Evolutionary conservation across 2,113 vertebrate species (phyloP), one percentile per base, ranked within the genome.

Genomic region (Neoarius graeffei): DNA sequence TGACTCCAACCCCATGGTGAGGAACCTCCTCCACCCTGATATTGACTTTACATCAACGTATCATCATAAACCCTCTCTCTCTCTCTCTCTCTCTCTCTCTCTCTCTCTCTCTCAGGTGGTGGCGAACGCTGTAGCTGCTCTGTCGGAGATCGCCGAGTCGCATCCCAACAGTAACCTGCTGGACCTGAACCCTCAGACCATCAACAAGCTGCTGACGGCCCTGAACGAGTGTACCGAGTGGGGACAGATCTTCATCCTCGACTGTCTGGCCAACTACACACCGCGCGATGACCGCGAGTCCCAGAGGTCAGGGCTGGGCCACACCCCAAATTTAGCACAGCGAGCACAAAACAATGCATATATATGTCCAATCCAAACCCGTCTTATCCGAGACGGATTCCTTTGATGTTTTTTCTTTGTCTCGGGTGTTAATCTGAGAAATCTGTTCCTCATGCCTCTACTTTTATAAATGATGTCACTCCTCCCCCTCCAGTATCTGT

Each of bases 191-290:
- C 98, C 98, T 7, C 98, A 99, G 94, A 98, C 98, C 87, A 98
- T 99, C 94, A 99, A 99, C 94, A 99, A 99, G 94, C 94, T 99
- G 87, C 94, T 99, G 86, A 99, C 98, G 0, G 98, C 98, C 91
- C 95, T 99, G 82, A 99, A 99, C 0, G 98, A 99, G 92, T 99
- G 98, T 87, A 99, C 98, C 0, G 98, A 99, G 93, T 99, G 98
- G 98, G 98, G 98, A 25, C 98, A 99, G 96, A 99, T 99, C 94
- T 99, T 99, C 93, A 99, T 99, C 92, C 95, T 99, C 23, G 98
- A 99, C 94, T 99, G 98, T 90, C 94, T 99, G 94, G 98, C 98
- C 20, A 99, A 98, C 94, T 99, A 99, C 92, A 97, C 95, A 4
- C 98, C 98, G 66, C 98, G 98, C 60, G 98, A 99, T 11, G 98